These are phyloP conservation scores for Trachops cirrhosus DNA, from an alignment of 2,797 vertebrate genomes.

Conservation along the genomic window DNA sequence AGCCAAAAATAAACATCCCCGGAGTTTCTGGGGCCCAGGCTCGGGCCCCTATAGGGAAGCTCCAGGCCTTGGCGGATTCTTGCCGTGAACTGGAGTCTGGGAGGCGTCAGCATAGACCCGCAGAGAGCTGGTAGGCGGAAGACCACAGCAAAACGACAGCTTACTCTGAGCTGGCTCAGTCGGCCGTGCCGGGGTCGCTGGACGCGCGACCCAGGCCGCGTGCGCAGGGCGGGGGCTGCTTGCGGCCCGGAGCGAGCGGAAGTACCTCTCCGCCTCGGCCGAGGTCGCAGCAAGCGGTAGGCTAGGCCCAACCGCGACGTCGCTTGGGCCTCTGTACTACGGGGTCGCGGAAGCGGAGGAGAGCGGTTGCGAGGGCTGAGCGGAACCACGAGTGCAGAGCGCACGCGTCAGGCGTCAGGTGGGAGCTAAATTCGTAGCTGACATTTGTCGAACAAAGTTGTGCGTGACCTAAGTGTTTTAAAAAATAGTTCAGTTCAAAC, in stretches of 20 bases:
- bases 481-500: not conserved
- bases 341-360: fast-evolving
- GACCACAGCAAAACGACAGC: fast-evolving
- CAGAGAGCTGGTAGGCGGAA: not conserved
- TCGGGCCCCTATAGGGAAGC: fast-evolving
- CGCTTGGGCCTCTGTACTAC: fast-evolving
- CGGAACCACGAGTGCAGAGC: not conserved
- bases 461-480: not conserved
- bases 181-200: not conserved
- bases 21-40: not conserved
- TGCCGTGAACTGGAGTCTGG: fast-evolving
- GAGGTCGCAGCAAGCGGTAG: fast-evolving
- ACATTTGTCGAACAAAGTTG: not conserved
- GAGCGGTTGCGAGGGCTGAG: not conserved
- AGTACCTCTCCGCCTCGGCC: fast-evolving
- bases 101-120: not conserved
- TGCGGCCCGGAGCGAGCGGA: fast-evolving
- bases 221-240: not conserved
- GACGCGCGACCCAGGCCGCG: not conserved
- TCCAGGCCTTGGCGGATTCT: fast-evolving
- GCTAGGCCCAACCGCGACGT: fast-evolving
- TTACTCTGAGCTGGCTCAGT: not conserved
- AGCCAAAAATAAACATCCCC: not conserved
- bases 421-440: not conserved
- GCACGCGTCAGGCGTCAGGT: not conserved